Evolutionary conservation across 2,888 invertebrate species (phyloP).

Genomic region (Limnephilus marmoratus): DNA sequence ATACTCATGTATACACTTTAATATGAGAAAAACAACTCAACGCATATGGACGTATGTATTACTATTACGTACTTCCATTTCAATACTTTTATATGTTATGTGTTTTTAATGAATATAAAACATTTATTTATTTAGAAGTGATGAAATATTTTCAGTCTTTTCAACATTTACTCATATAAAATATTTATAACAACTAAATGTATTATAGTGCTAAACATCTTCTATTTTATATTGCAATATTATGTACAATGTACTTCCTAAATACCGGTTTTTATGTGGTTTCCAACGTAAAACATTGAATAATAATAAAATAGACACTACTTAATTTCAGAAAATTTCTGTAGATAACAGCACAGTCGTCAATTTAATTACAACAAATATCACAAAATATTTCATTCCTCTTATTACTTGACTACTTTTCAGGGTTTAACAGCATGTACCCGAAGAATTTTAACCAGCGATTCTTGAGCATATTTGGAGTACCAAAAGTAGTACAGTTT

Average conservation of each 20-base stretch:
- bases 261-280: not conserved
- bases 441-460: too few relatives aligned
- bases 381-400: not conserved
- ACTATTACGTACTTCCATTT: not conserved
- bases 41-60: not conserved
- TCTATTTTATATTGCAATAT: not conserved
- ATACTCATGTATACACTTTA: not conserved
- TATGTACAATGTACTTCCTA: not conserved
- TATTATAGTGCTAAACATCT: not conserved
- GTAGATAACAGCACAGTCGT: not conserved
- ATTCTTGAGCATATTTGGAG: too few relatives aligned
- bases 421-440: too few relatives aligned
- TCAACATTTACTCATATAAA: not conserved
- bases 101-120: not conserved
- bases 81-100: not conserved
- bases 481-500: too few relatives aligned
- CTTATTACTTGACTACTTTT: not conserved
- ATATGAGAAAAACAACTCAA: not conserved
- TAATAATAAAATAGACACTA: not conserved
- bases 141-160: not conserved
- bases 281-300: not conserved
- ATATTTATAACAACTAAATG: not conserved
- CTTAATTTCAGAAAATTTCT: not conserved
- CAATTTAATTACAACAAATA: not conserved
- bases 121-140: not conserved